Conservation (phyloP, 2,888 invertebrate genomes). For the Chesias legatella region DNA sequence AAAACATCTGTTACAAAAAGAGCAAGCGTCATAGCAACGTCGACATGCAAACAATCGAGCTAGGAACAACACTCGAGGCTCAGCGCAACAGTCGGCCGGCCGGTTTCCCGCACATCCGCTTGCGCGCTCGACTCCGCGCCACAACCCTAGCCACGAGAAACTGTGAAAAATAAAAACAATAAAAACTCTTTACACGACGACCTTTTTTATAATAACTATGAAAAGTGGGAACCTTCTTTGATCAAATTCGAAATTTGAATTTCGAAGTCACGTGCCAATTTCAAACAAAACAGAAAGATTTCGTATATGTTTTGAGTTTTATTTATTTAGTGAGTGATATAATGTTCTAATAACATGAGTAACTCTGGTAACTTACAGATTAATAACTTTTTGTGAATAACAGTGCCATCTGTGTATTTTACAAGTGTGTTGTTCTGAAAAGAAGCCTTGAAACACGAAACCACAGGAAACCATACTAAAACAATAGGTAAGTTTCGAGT, state of each 20-base stretch:
- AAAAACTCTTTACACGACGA: not conserved
- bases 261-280: slow-evolving; percentile 7
- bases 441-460: slow-evolving; percentile 45
- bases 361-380: slow-evolving; percentile 9
- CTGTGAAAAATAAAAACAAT: slow-evolving; percentile 16
- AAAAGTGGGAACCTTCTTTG: not conserved
- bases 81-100: slow-evolving; percentile 62
- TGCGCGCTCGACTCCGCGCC: slow-evolving; percentile 68
- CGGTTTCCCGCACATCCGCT: slow-evolving; percentile 76
- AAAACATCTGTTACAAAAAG: slow-evolving; percentile 16
- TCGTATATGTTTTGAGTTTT: not conserved
- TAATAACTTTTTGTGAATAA: slow-evolving; percentile 18
- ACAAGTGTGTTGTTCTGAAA: slow-evolving; percentile 35
- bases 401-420: slow-evolving; percentile 31
- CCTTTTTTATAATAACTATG: not conserved
- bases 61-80: slow-evolving; percentile 54
- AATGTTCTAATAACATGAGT: slow-evolving; percentile 1
- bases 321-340: not conserved
- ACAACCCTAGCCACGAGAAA: slow-evolving; percentile 39
- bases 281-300: slow-evolving; percentile 10
- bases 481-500: slow-evolving; percentile 47
- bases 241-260: slow-evolving; percentile 9
- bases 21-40: slow-evolving; percentile 37
- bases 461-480: slow-evolving; percentile 53
- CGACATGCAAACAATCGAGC: slow-evolving; percentile 53